phyloP scores from a whole-genome alignment of 2,113 vertebrate species.

The Stomatorhinus ivindoensis region DNA sequence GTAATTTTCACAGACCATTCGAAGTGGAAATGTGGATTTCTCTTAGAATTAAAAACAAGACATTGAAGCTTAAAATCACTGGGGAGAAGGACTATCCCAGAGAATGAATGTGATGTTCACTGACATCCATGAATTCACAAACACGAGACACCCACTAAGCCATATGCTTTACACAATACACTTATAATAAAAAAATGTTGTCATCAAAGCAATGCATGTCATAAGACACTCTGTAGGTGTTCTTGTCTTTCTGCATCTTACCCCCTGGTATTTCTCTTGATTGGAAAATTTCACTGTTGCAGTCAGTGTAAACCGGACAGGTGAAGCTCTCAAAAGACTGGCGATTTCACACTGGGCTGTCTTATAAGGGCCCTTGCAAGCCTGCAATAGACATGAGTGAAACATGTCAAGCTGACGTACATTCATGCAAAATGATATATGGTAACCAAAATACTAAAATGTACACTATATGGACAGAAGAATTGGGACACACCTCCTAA shows the following conservation, averaged over 20 bases:
- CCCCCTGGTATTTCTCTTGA: neutral
- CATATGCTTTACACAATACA: neutral
- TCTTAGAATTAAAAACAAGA: neutral
- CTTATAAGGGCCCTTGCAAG: conserved; percentile 27
- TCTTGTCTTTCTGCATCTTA: neutral
- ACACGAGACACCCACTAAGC: neutral
- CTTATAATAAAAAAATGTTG: neutral
- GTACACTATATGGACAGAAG: neutral
- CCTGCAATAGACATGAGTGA: conserved; percentile 30
- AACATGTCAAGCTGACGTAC: neutral
- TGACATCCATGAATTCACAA: neutral
- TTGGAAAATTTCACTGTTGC: conserved; percentile 34
- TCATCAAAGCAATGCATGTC: neutral
- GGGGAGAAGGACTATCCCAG: neutral
- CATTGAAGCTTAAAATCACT: neutral
- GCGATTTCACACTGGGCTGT: conserved; percentile 32
- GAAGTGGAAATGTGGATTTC: neutral
- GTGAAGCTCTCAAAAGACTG: conserved; percentile 27
- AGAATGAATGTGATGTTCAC: neutral
- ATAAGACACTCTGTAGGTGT: neutral
- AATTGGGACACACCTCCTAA: neutral
- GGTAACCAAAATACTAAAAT: neutral
- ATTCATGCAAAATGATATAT: neutral
- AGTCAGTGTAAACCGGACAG: conserved; percentile 25
- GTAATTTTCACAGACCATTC: neutral